These are phyloP conservation scores for Suillia variegata DNA, from an alignment of 2,888 invertebrate genomes.

Conservation along the genomic window DNA sequence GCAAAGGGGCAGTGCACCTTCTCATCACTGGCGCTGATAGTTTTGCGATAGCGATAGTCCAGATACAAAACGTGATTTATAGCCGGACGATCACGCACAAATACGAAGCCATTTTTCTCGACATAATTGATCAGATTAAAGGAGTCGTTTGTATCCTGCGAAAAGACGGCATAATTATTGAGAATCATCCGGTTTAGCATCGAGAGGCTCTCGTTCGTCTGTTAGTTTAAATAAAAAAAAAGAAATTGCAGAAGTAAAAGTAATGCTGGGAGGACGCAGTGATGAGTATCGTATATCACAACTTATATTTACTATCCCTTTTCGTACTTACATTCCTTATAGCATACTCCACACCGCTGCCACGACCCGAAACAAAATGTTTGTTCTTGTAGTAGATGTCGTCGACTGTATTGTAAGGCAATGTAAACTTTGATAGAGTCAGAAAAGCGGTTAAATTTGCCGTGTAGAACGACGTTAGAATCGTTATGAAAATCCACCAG, in stretches of 20 bases:
- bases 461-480: slow-evolving; percentile 87
- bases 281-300: no score
- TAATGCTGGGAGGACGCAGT: no score
- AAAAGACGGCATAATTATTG: slow-evolving; percentile 55
- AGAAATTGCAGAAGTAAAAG: no score
- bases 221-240: not conserved
- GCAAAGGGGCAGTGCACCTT: slow-evolving; percentile 77
- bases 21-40: slow-evolving; percentile 65
- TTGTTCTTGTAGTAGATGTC: slow-evolving; percentile 72
- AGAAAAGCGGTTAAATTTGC: slow-evolving; percentile 89
- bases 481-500: slow-evolving; percentile 90
- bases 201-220: slow-evolving; percentile 57
- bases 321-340: slow-evolving; percentile 67
- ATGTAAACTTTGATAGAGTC: slow-evolving; percentile 81
- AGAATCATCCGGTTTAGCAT: slow-evolving; percentile 53
- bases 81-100: slow-evolving; percentile 73
- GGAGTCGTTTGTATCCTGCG: slow-evolving; percentile 54
- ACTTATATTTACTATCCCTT: no score
- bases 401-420: slow-evolving; percentile 73
- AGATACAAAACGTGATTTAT: slow-evolving; percentile 73
- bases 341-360: slow-evolving; percentile 72
- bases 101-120: slow-evolving; percentile 64
- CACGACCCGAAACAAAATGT: slow-evolving; percentile 73
- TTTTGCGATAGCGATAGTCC: slow-evolving; percentile 70
- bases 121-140: slow-evolving; percentile 62